Percentiles rank a stretch among this genome's conserved stretches.
These are phyloP conservation scores for Catamblyrhynchus diadema DNA, from an alignment of 2,797 vertebrate species.

Conservation along the genomic window DNA sequence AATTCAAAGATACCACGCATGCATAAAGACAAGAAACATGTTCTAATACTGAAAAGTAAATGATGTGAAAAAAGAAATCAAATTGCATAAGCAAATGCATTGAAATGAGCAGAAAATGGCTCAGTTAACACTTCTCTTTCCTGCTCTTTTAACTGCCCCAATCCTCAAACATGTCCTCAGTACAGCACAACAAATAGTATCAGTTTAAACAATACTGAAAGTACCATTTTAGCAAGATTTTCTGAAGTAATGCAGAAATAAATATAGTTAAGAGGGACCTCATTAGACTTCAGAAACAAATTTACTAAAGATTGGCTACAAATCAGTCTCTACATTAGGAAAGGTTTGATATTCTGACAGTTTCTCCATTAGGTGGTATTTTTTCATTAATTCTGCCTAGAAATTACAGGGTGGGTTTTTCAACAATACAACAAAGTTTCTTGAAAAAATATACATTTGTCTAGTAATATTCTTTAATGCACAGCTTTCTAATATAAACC, in stretches of 20 bases:
- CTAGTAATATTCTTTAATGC: background rate
- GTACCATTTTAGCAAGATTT: background rate
- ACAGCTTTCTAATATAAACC: background rate
- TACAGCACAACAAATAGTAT: background rate
- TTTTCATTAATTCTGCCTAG: background rate
- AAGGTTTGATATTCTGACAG: background rate
- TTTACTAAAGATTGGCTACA: background rate
- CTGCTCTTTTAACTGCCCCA: background rate
- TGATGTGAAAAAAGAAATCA: background rate
- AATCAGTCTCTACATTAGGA: background rate
- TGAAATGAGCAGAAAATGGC: background rate
- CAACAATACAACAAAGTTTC: fast-evolving
- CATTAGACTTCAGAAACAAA: background rate
- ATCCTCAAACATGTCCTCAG: background rate
- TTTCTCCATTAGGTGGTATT: background rate
- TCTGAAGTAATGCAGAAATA: background rate
- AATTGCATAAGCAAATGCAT: background rate
- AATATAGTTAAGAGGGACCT: background rate
- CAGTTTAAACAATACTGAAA: background rate
- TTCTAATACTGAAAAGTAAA: background rate
- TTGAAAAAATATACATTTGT: background rate
- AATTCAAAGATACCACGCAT: fast-evolving
- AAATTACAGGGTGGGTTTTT: background rate
- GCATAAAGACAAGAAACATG: background rate
- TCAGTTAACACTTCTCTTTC: background rate